These are phyloP conservation scores for Triplophysa tibetana DNA, from an alignment of 2,113 vertebrate genomes.

Conservation along the genomic window DNA sequence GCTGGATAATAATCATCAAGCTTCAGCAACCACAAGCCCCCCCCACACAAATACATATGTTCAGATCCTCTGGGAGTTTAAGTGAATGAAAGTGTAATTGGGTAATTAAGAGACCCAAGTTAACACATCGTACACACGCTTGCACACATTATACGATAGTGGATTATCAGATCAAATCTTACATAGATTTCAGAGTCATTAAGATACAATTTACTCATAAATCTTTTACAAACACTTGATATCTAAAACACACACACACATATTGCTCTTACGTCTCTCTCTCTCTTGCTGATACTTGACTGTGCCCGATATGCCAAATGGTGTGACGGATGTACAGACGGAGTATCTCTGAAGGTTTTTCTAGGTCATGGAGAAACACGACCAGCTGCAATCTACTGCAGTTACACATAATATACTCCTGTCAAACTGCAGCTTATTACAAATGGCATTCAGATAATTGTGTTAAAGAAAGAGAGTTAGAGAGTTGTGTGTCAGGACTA, in stretches of 20 bases:
- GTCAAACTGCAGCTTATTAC: neutral
- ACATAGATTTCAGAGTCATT: too few relatives aligned
- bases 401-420: conserved; percentile 16
- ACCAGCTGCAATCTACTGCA: neutral
- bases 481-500: too few relatives aligned
- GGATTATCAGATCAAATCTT: neutral
- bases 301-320: conserved; percentile 8
- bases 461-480: conserved; percentile 17
- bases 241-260: neutral
- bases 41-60: neutral
- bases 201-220: neutral
- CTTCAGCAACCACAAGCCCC: neutral
- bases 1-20: conserved; percentile 34
- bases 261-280: neutral
- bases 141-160: neutral
- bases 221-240: neutral
- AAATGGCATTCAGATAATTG: neutral
- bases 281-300: neutral
- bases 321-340: neutral
- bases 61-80: conserved; percentile 14
- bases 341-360: neutral
- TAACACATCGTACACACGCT: conserved; percentile 18
- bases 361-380: conserved; percentile 29
- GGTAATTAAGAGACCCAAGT: conserved; percentile 24
- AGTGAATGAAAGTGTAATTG: conserved; percentile 29